Percentiles rank a stretch among this genome's conserved stretches.
Evolutionary conservation across 2,888 invertebrate genomes (phyloP).

Genomic region (Sinohyriopsis cumingii): DNA sequence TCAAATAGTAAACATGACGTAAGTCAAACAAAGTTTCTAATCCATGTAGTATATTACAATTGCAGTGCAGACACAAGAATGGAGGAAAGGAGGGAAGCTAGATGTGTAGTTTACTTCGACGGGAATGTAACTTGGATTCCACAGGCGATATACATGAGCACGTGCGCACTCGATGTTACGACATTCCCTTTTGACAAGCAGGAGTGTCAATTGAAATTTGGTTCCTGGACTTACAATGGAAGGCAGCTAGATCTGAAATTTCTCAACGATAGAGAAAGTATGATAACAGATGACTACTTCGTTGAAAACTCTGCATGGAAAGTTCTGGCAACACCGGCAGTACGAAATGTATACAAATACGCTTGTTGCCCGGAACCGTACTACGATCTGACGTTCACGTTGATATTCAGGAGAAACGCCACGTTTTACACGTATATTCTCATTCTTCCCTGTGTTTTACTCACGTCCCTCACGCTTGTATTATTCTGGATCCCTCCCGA

Average conservation of each 20-base stretch:
- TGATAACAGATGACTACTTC: constrained; percentile 63
- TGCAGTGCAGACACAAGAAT: constrained; percentile 71
- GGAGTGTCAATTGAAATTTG: constrained; percentile 70
- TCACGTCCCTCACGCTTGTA: constrained; percentile 71
- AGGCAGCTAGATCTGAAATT: constrained; percentile 62
- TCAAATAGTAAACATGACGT: no score
- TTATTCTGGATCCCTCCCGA: constrained; percentile 73
- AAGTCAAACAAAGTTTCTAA: no score
- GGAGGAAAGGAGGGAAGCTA: constrained; percentile 69
- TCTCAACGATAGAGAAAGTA: constrained; percentile 23
- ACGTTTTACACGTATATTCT: constrained; percentile 71
- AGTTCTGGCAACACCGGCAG: constrained; percentile 61
- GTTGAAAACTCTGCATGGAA: constrained; percentile 71
- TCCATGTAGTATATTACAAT: constrained; percentile 6
- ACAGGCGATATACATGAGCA: constrained; percentile 69
- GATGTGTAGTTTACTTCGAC: constrained; percentile 60
- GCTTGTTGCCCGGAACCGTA: constrained; percentile 67
- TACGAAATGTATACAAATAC: constrained; percentile 55
- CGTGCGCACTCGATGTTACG: constrained; percentile 69
- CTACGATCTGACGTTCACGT: constrained; percentile 67
- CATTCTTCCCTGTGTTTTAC: constrained; percentile 72
- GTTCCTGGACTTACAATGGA: constrained; percentile 71
- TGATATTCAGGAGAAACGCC: constrained; percentile 61
- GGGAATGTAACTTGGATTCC: constrained; percentile 66
- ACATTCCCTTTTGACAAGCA: constrained; percentile 72